Base-by-base conservation (phyloP, 2,113 vertebrate species). In the Centrocercus urophasianus region DNA sequence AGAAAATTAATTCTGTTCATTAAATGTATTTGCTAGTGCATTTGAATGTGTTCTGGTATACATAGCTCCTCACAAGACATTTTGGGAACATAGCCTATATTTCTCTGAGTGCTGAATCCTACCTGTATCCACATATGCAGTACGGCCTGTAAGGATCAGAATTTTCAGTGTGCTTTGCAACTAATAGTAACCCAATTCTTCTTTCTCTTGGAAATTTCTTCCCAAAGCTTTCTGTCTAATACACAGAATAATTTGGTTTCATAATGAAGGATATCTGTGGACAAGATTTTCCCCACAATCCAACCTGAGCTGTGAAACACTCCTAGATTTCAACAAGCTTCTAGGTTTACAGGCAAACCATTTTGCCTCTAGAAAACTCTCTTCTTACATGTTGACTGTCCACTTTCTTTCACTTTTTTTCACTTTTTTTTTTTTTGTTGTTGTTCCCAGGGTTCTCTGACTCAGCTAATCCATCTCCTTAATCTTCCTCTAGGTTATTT, bases 251-350 rank as follows among this genome's bases (percentile, higher is more conserved):
- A 7, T 50, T 43, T 38, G 20, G 7, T 71, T 15, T 75, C 19
- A 40, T 38, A 71, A 60, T 52, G 11, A 13, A 78, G 56, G 71
- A 60, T 42, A 75, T 3, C 32, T 74, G 22, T 34, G 7, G 32
- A 57, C 6, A 38, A 2, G 1, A 1, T 4, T 16, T 75, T 7
- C 27, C 6, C 1, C 8, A 16, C 0, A 0, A n/a, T 21, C 2
- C 1, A 1, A 28, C 12, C 21, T n/a, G 30, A 70, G n/a, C 36
- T 18, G 14, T 5, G 66, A 57, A 75, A n/a, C 28, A 42, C 19
- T 47, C 10, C 11, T 38, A 19, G 11, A 75, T 25, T 10, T 22
- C 81, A 73, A 36, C 4, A 61, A 86, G 28, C 1, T n/a, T 5
- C 7, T 70, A 17, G 2, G 2, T 27, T 59, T 19, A 30, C 16